A percentile compares a stretch with the other conserved stretches of the same genome.
These are phyloP conservation scores for Urosaurus nigricauda DNA, from an alignment of 2,797 vertebrate species.

Conservation along the genomic window DNA sequence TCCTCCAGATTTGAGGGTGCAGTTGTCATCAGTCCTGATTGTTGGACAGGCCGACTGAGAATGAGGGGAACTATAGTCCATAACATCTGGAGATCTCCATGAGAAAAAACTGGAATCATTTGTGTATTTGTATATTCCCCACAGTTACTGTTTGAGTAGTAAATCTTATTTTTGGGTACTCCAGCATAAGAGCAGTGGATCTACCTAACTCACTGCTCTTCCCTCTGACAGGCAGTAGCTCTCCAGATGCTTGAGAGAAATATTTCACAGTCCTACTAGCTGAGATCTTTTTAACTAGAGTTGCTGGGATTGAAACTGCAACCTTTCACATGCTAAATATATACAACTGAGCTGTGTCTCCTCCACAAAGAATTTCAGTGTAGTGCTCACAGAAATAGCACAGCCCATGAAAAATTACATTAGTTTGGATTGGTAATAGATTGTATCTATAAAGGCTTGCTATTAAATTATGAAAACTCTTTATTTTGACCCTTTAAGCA, in stretches of 20 bases:
- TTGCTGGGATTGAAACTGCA: background rate
- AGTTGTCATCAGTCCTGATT: background rate
- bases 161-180: background rate
- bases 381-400: background rate
- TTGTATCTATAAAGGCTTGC: background rate
- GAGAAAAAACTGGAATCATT: background rate
- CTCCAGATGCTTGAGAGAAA: background rate
- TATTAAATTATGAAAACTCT: conserved; percentile 46
- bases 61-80: background rate
- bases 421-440: conserved; percentile 5
- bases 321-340: background rate
- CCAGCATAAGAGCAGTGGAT: background rate
- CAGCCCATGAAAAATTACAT: background rate
- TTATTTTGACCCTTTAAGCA: conserved; percentile 22
- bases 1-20: background rate
- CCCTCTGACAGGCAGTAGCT: background rate
- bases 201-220: background rate
- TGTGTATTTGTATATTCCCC: background rate
- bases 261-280: background rate
- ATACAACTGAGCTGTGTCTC: background rate
- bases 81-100: background rate
- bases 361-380: background rate
- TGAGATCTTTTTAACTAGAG: conserved; percentile 2
- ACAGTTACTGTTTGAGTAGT: background rate
- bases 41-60: background rate